Conservation (phyloP, 2,888 invertebrate genomes). For the Pristionchus entomophagus region DNA sequence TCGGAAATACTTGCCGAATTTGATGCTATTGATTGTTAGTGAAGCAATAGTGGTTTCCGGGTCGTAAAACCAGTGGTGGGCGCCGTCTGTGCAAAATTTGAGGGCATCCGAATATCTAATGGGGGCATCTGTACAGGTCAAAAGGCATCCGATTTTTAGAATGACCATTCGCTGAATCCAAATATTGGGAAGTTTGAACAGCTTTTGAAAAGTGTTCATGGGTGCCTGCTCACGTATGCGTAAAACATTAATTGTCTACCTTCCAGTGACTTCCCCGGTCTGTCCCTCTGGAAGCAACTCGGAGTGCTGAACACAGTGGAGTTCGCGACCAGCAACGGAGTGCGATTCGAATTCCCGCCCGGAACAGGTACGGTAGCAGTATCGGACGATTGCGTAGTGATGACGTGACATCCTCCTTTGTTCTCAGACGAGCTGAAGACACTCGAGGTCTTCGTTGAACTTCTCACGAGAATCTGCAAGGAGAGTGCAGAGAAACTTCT, state of each 20-base stretch:
- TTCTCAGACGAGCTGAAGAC: not conserved
- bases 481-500: constrained; percentile 22
- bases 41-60: too few species aligned
- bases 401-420: not conserved
- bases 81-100: too few species aligned
- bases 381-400: not conserved
- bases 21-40: too few species aligned
- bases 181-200: too few species aligned
- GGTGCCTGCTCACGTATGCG: too few species aligned
- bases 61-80: too few species aligned
- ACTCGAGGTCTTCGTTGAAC: not conserved
- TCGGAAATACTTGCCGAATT: too few species aligned
- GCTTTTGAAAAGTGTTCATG: too few species aligned
- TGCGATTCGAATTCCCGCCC: not conserved
- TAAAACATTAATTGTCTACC: not conserved
- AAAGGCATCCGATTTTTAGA: too few species aligned
- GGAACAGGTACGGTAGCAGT: not conserved
- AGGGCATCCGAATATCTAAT: too few species aligned
- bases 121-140: too few species aligned
- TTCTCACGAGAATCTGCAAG: not conserved
- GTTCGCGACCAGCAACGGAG: not conserved
- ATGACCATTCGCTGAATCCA: too few species aligned
- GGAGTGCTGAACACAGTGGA: not conserved
- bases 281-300: constrained; percentile 31
- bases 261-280: constrained; percentile 36